Evolutionary conservation across 2,113 vertebrate genomes (phyloP), one percentile per base, ranked within the genome.

Genomic region (Galemys pyrenaicus): DNA sequence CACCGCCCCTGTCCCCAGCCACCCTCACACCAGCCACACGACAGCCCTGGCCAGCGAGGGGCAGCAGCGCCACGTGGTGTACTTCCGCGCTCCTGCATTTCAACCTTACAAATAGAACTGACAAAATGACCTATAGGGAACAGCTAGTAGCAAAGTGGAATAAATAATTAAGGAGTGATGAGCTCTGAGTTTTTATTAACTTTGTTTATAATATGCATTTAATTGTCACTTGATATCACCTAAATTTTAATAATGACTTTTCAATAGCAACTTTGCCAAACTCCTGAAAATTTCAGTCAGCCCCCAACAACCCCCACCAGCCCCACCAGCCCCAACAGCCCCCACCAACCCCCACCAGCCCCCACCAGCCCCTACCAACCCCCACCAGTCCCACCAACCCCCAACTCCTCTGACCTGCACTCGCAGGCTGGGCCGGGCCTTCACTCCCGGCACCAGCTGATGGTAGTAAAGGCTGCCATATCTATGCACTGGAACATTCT

Each of bases 41-140:
- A 17, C 10, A 0, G 78, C 49, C 35, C 2, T 37, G 20, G 44
- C 19, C 22, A 22, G 26, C 8, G 3, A 67, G 28, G n/a, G n/a
- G n/a, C n/a, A n/a, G n/a, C n/a, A 24, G 2, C 6, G 32, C 2
- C 22, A 0, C 15, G 12, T 37, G 12, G 4, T 22, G 3, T 20
- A 24, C 30, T 9, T 58, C 60, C 84, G 3, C 20, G 6, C 54
- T 19, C 28, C 58, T 60, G 58, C 51, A 8, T 20, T 3, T 39
- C 20, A 20, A 35, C 1, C 26, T 56, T n/a, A 64, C 1, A 51
- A 24, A 15, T 16, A 32, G 1, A 67, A 56, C 1, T 67, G n/a
- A 73, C 9, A 51, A 22, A 6, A 30, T 26, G 65, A 87, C 5
- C 6, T 9, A 16, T 22, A 77, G 13, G 35, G 15, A 44, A 46